These are phyloP conservation scores for Alectura lathami DNA, from an alignment of 2,113 vertebrate genomes.

Conservation along the genomic window DNA sequence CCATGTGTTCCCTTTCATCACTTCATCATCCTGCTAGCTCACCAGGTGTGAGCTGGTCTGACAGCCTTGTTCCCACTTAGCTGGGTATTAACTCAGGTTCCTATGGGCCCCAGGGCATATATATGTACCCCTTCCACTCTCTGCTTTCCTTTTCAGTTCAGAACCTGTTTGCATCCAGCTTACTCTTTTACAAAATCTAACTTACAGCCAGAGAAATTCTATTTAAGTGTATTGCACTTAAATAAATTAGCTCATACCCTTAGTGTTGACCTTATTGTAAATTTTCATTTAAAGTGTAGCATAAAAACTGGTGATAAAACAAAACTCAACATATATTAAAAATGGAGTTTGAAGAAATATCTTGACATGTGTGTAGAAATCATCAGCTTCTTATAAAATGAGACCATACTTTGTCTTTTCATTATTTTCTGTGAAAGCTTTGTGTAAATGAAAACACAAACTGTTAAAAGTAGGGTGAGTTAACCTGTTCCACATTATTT, in stretches of 20 bases:
- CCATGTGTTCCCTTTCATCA: background rate
- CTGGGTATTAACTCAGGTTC: background rate
- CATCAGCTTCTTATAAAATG: background rate
- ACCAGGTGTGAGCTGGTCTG: background rate
- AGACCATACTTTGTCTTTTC: background rate
- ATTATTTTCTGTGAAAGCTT: background rate
- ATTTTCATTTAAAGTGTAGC: background rate
- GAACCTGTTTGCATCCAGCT: background rate
- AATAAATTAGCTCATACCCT: background rate
- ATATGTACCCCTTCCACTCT: accelerated
- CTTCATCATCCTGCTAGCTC: background rate
- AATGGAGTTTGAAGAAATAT: background rate
- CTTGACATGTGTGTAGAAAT: background rate
- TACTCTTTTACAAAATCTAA: background rate
- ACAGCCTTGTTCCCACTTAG: background rate
- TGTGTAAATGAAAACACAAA: background rate
- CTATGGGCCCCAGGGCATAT: background rate
- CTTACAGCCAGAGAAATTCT: background rate
- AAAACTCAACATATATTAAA: background rate
- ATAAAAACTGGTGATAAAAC: background rate
- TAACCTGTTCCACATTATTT: background rate
- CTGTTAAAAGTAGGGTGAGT: background rate
- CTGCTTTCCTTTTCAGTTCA: background rate
- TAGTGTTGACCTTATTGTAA: background rate
- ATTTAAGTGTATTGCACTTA: background rate